A percentile compares a stretch with the other conserved stretches of the same genome.
phyloP scores from a whole-genome alignment of 2,113 vertebrate species.

The Pterocles orientalis region DNA sequence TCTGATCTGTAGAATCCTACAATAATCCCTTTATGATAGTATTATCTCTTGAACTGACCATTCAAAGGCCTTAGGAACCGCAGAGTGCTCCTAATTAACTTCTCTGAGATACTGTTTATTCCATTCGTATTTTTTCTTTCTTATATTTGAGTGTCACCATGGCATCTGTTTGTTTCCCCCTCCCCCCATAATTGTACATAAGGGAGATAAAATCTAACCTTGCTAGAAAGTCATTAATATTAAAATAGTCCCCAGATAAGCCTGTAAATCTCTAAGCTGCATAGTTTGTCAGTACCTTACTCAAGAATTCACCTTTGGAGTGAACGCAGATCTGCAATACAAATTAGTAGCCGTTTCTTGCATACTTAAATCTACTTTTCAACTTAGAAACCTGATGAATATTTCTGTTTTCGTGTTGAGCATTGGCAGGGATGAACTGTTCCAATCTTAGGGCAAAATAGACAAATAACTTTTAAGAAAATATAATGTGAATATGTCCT shows the following conservation, averaged over 20 bases:
- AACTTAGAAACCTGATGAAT: not conserved
- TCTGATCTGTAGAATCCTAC: not conserved
- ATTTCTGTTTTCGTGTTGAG: not conserved
- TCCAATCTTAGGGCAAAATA: not conserved
- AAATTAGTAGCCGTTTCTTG: not conserved
- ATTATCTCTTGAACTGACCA: not conserved
- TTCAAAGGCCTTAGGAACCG: not conserved
- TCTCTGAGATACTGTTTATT: not conserved
- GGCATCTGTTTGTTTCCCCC: not conserved
- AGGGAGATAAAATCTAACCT: not conserved
- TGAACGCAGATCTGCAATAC: not conserved
- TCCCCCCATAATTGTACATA: not conserved
- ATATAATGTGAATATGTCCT: not conserved
- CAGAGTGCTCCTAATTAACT: slow-evolving; percentile 1
- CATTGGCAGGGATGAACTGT: not conserved
- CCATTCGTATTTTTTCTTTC: not conserved
- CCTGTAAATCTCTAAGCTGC: not conserved
- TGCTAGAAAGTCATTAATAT: slow-evolving; percentile 5
- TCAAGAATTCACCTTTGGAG: not conserved
- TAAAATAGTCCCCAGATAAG: slow-evolving; percentile 23
- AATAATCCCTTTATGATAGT: not conserved
- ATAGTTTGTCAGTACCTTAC: not conserved
- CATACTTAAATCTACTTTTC: slow-evolving; percentile 1
- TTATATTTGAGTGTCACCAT: not conserved
- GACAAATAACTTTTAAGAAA: not conserved